Evolutionary conservation across 2,797 vertebrate genomes (phyloP), one percentile per base, ranked within the genome.

Genomic region (Labeo calbasu): DNA sequence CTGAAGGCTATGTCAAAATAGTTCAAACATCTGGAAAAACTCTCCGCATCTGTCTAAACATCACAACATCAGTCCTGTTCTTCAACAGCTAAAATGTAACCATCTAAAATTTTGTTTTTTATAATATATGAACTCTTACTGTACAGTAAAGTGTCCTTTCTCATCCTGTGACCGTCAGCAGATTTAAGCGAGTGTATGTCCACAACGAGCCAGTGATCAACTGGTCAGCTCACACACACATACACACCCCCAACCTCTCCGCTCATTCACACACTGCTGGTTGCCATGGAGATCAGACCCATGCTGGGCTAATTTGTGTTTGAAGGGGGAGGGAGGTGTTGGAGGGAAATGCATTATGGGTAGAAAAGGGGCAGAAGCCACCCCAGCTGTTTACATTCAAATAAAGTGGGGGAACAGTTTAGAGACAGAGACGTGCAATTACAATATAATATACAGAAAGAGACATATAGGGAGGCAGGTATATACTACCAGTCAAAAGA

Each of bases 301-400:
- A 92, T 90, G 94, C 96, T 89, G 68, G 85, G 95, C 94, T 94
- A 94, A 96, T 95, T 93, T 95, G 94, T 90, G 87, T 88, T 69
- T 92, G 73, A 91, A 88, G 93, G 93, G 93, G 91, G 92, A 78
- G 93, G 79, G 91, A 91, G 93, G 93, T 93, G 93, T 89, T 91
- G 36, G 73, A 51, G 90, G 83, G 86, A 87, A 88, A 85, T 84
- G 83, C 61, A 81, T 43, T 82, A 19, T 79, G 21, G 32, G 86
- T 3, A 86, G 21, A 84, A 87, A 14, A 77, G 11, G 25, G 88
- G 1, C 57, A 13, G 63, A 83, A 73, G 83, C 72, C 77, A 85
- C 19, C 50, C 55, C 69, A 83, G 72, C 86, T 87, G 88, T 86
- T 84, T 68, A 88, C 84, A 86, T 88, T 89, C 84, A 89, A 90